Evolutionary conservation across 2,113 vertebrate genomes (phyloP), one percentile per base, ranked within the genome.

Genomic region (Trinectes maculatus): DNA sequence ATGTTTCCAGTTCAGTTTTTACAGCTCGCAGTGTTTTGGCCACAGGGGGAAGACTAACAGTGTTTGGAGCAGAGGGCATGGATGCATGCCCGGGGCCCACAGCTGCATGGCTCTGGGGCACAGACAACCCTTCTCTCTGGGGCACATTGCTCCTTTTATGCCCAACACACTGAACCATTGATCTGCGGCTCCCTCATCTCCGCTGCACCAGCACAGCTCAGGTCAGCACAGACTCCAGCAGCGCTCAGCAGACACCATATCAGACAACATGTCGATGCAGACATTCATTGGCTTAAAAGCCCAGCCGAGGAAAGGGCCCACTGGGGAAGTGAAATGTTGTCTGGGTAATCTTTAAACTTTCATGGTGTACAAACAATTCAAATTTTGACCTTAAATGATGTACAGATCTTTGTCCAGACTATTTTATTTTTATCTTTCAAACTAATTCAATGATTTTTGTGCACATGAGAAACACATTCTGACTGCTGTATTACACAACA

Each of bases 71-170:
- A 52, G 67, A 77, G 84, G 80, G 60, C 65, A 77, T 87, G 83
- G 89, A 85, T 44, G 60, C 16, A 21, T 82, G 85, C 85, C 89
- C 77, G 2, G 65, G 64, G 61, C 68, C 52, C 71, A 81, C 88
- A 91, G 89, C 89, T 89, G 87, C 88, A 74, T 65, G 49, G 84
- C 25, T 37, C 78, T 46, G 58, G 71, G 83, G 76, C 87, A 85
- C 79, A 86, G 58, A 73, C 80, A 83, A 59, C 71, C 85, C 82
- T 84, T 86, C 84, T 88, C 80, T 87, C 71, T 49, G 10, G 76
- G 79, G 74, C 84, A 89, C 88, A 89, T 89, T 86, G 70, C 85
- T 74, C 70, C 71, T 80, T 89, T 87, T 82, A 87, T 87, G 81
- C 73, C 63, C 33, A 34, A 47, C 60, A 91, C 87, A 90, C 81